A percentile compares a stretch with the other conserved stretches of the same genome.
Conservation (phyloP, 1,140 invertebrate species). For the Drosophila mayri region DNA sequence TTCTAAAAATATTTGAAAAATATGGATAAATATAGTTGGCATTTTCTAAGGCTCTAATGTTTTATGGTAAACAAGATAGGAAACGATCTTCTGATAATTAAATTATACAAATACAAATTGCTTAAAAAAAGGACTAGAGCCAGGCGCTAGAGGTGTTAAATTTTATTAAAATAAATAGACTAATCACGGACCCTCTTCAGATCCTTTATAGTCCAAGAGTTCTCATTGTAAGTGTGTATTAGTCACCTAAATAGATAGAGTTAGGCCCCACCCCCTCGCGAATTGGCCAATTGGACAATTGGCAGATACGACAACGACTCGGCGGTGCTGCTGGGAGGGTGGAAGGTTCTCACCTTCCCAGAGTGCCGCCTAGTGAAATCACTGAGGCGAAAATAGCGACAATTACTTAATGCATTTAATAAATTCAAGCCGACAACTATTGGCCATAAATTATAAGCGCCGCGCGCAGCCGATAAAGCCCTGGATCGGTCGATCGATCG, state of each 20-base stretch:
- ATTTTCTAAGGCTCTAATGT: no score
- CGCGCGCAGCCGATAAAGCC: constrained; percentile 38
- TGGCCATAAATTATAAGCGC: constrained; percentile 63
- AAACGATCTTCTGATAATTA: no score
- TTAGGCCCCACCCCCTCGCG: background rate
- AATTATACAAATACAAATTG: no score
- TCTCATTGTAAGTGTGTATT: background rate
- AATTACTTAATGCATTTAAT: constrained; percentile 75
- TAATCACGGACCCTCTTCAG: background rate
- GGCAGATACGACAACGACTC: background rate
- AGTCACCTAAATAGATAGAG: background rate
- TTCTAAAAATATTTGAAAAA: no score
- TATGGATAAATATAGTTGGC: no score
- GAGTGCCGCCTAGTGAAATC: constrained; percentile 59
- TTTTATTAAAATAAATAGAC: no score
- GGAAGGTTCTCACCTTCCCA: no score
- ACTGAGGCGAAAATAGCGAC: constrained; percentile 61
- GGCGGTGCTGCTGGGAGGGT: background rate
- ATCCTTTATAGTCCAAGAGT: background rate
- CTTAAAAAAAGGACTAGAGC: no score
- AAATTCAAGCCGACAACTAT: constrained; percentile 56
- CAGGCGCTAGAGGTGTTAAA: no score
- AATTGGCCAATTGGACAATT: constrained; percentile 12
- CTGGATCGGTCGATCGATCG: constrained; percentile 19
- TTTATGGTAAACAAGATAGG: no score